Conservation (phyloP, 2,888 invertebrate genomes). For the Drosophila leonis region DNA sequence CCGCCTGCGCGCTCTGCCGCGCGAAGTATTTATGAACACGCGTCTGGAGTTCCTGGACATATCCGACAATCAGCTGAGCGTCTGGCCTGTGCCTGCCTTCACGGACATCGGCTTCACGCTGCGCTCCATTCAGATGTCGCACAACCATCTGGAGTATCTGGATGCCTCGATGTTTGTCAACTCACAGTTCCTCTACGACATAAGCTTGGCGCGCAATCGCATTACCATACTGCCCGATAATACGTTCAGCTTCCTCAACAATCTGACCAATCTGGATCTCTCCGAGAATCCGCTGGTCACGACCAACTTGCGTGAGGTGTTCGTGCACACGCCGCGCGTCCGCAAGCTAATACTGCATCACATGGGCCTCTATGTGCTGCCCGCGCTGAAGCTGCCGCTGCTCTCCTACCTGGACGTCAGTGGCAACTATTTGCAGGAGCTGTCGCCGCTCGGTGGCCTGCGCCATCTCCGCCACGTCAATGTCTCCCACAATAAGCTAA, state of each 20-base stretch:
- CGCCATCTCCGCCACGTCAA: constrained; percentile 90
- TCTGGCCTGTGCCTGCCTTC: constrained; percentile 92
- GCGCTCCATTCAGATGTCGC: constrained; percentile 91
- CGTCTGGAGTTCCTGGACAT: constrained; percentile 92
- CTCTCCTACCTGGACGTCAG: constrained; percentile 93
- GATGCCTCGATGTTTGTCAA: constrained; percentile 95
- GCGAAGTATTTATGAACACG: constrained; percentile 92
- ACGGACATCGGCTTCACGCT: constrained; percentile 92
- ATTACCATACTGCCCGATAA: constrained; percentile 94
- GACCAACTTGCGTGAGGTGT: constrained; percentile 94
- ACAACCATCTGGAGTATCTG: constrained; percentile 93
- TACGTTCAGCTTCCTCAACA: constrained; percentile 93
- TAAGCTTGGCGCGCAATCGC: constrained; percentile 93
- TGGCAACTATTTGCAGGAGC: constrained; percentile 90
- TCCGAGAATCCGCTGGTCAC: constrained; percentile 92
- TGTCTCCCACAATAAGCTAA: constrained; percentile 91
- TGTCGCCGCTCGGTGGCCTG: constrained; percentile 90
- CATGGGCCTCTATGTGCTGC: constrained; percentile 91
- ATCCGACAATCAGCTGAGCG: constrained; percentile 91
- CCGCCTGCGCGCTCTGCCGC: constrained; percentile 90
- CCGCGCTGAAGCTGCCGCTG: constrained; percentile 91
- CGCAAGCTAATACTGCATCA: constrained; percentile 91
- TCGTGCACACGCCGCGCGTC: constrained; percentile 93
- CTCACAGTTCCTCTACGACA: constrained; percentile 91
- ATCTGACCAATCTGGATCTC: constrained; percentile 92